Base-by-base conservation (phyloP, 2,113 vertebrate genomes). In the Mesoclemmys tuberculata region DNA sequence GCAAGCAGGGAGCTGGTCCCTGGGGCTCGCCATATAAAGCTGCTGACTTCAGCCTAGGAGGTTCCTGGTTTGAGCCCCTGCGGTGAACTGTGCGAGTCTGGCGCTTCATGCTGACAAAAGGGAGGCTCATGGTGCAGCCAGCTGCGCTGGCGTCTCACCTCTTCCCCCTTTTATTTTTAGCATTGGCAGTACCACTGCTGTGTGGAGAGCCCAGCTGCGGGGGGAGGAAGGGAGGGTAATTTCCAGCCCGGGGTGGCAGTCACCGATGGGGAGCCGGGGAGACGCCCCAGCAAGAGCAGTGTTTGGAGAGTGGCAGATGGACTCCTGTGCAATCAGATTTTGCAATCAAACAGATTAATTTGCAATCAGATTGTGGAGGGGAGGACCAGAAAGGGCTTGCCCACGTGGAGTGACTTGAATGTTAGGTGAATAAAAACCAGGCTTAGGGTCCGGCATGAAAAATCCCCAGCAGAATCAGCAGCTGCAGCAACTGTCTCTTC, bases 391-490 rank as follows among this genome's bases (percentile, higher is more conserved):
- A n/a, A 75, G 1, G 1, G 74, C 38, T 0, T 0, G 83, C 86
- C 19, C 64, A 31, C 4, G 68, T 86, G 81, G 68, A 58, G 75
- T 1, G 54, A n/a, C 82, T 82, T 8, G 3, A 31, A 58, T 27
- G 48, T 87, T 58, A 24, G 1, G 18, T 86, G 38, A 27, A 41
- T 52, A 92, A 89, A 95, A 87, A 55, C 49, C 44, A 89, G 89
- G 41, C 58, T 91, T 93, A n/a, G 24, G 84, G 85, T 46, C 78
- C 0, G 0, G 71, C 12, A 77, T 95, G 87, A 78, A 96, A 96
- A 97, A 95, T 92, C 90, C 93, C 87, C 14, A 7, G 52, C 94
- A 88, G 89, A 46, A 46, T 46, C 14, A 7, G 52, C 94, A 88
- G 89, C 82, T 79, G 89, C 2, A 0, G 49, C n/a, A 56, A 75